Evolutionary conservation across 2,113 vertebrate species (phyloP), one percentile per base, ranked within the genome.

Genomic region (Daubentonia madagascariensis): DNA sequence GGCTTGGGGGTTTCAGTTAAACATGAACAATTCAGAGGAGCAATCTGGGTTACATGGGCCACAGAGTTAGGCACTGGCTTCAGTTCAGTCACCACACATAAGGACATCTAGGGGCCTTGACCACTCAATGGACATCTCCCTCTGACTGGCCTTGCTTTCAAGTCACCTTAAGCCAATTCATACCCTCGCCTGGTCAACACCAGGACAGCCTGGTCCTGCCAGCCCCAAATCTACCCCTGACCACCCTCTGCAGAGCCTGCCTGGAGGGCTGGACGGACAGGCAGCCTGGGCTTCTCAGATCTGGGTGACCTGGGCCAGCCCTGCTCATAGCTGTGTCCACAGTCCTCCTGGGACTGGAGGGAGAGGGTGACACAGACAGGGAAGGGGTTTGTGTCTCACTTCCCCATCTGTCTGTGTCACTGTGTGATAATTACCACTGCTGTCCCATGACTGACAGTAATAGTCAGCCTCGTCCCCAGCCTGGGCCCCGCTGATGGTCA

Each of bases 341-440:
- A n/a, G 17, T n/a, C 32, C 17, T 68, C 35, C 17, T n/a, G 16
- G 7, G 3, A 18, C 65, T 68, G 7, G 30, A 68, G 35, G 30
- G 6, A 50, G 63, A 67, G 63, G 35, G 40, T 54, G 16, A 6
- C 70, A 28, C 70, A 43, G 40, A 73, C 0, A 14, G 12, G 0
- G 1, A 45, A 43, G 23, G 70, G 70, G 70, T 75, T 59, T 37
- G 12, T 59, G 79, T 80, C 35, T 13, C 78, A 57, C 22, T 80
- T 80, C 22, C 52, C 52, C 23, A 2, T 73, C 10, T 43, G 40
- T 6, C 12, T 73, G 35, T 85, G 6, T 85, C 35, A 86, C 13
- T 52, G 84, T 68, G 63, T 0, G 22, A 10, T 28, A 0, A 1
- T 0, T 3, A 43, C 0, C 13, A 16, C 0, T 3, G 7, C 32